Conservation (phyloP, 2,888 invertebrate genomes). For the Lysandra bellargus region DNA sequence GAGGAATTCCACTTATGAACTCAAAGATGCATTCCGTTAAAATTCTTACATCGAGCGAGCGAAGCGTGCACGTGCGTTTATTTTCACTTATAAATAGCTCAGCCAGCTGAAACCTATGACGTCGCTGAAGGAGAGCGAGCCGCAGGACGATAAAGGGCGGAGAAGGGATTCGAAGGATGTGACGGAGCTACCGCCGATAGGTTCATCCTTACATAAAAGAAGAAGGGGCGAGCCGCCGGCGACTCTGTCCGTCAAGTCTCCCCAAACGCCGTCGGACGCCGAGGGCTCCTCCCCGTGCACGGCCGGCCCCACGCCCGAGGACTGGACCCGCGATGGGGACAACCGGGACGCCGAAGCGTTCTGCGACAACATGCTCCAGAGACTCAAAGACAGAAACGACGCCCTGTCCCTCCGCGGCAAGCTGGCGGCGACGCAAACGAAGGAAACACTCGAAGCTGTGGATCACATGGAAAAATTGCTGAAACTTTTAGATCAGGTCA, state of each 20-base stretch:
- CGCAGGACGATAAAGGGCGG: conserved; percentile 44
- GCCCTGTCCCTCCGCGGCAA: conserved; percentile 77
- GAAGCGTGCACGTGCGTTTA: conserved; percentile 63
- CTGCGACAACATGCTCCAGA: conserved; percentile 68
- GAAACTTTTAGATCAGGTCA: conserved; percentile 87
- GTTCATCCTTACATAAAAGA: conserved; percentile 70
- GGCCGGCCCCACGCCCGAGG: conserved; percentile 63
- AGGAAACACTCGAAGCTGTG: conserved; percentile 83
- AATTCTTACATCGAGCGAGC: conserved; percentile 49
- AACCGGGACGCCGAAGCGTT: conserved; percentile 59
- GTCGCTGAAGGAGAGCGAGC: conserved; percentile 58
- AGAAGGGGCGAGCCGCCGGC: conserved; percentile 69
- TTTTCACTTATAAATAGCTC: conserved; percentile 73
- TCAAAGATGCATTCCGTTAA: conserved; percentile 66
- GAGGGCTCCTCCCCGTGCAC: conserved; percentile 73
- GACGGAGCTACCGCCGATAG: conserved; percentile 64
- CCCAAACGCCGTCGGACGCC: conserved; percentile 65
- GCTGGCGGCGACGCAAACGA: conserved; percentile 77
- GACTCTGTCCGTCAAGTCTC: conserved; percentile 62
- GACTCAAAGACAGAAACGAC: conserved; percentile 64
- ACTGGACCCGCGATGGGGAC: conserved; percentile 60
- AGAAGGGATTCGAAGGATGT: conserved; percentile 51
- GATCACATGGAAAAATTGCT: conserved; percentile 90
- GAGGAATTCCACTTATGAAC: conserved; percentile 28
- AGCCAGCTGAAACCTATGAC: conserved; percentile 56